These are phyloP conservation scores for Macheiramphus alcinus DNA, from an alignment of 2,113 vertebrate species.

Conservation along the genomic window DNA sequence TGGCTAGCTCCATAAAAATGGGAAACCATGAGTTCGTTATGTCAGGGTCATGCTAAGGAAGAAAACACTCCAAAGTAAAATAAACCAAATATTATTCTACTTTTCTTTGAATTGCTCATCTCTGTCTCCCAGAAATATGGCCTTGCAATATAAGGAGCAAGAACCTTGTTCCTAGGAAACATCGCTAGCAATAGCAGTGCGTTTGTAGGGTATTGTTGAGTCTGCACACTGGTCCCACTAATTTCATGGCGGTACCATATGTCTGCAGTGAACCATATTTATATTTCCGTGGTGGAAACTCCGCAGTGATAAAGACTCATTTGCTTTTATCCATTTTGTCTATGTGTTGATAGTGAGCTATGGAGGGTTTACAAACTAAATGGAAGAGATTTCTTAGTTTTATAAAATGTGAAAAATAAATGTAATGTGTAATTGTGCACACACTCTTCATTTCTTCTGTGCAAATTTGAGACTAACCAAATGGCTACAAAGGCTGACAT, in stretches of 20 bases:
- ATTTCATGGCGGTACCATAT: neutral
- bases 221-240: neutral
- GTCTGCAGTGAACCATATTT: neutral
- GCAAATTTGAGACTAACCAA: neutral
- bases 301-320: neutral
- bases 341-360: neutral
- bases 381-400: neutral
- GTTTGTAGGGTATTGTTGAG: neutral
- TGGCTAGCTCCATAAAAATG: neutral
- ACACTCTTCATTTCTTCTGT: fast-evolving
- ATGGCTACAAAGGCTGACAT: neutral
- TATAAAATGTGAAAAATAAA: neutral
- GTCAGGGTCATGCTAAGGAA: neutral
- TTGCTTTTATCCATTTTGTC: neutral
- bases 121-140: neutral
- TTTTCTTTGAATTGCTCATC: neutral
- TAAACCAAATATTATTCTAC: neutral
- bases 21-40: neutral
- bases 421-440: neutral
- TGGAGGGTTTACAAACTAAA: neutral
- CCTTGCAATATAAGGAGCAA: neutral
- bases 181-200: neutral
- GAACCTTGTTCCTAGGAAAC: neutral
- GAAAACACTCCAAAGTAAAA: neutral
- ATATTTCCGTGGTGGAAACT: neutral